A percentile compares a stretch with the other conserved stretches of the same genome.
phyloP scores from a whole-genome alignment of 1,140 invertebrate species.

The Bombus breviceps region DNA sequence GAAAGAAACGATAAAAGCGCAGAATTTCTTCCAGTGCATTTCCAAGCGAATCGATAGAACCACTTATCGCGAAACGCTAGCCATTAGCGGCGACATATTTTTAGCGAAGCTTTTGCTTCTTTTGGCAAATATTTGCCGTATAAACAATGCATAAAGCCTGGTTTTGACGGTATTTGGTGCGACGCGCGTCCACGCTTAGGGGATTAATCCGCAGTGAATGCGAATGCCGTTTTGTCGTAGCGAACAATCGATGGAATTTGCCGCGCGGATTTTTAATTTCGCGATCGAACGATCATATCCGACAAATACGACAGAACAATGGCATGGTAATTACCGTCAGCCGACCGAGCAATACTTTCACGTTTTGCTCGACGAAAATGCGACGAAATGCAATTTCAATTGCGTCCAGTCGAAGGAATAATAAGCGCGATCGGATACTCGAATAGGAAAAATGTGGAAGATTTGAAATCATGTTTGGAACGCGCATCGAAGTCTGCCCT shows the following conservation, averaged over 20 bases:
- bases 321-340: neutral
- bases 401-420: neutral
- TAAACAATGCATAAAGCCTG: neutral
- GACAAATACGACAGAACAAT: neutral
- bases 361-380: neutral
- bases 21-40: too few species aligned
- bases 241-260: constrained; percentile 2
- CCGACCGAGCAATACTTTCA: neutral
- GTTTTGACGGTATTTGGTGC: neutral
- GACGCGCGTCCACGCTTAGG: neutral
- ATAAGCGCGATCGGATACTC: neutral
- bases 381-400: constrained; percentile 26
- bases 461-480: neutral
- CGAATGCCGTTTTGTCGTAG: neutral
- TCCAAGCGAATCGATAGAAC: neutral
- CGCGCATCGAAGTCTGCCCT: neutral
- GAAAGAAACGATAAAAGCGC: too few species aligned
- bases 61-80: neutral
- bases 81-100: too few species aligned
- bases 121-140: neutral
- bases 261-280: constrained; percentile 4
- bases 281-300: neutral
- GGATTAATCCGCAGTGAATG: neutral
- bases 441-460: neutral
- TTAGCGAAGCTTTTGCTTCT: too few species aligned